Conservation (phyloP, 2,888 invertebrate species). For the Synergus gifuensis region DNA sequence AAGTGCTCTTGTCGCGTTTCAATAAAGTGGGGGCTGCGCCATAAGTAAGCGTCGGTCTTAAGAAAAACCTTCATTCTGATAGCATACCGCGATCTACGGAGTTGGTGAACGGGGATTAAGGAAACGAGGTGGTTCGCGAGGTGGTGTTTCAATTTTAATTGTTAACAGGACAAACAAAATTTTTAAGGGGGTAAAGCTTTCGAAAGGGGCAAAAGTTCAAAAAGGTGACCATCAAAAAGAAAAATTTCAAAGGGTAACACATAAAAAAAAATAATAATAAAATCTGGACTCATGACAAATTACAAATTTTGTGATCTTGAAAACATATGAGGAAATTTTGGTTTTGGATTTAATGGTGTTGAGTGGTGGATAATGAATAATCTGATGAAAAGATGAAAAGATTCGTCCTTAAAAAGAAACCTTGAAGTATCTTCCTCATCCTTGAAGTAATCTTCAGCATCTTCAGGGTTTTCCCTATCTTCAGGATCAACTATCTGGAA, state of each 20-base stretch:
- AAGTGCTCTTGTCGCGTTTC: conserved; percentile 39
- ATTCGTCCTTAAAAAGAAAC: conserved; percentile 8
- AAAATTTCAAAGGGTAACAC: background rate
- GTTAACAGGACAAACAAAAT: background rate
- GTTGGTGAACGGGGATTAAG: conserved; percentile 50
- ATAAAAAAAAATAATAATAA: background rate
- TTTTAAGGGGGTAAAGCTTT: background rate
- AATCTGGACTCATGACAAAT: background rate
- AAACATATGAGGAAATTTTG: conserved; percentile 10
- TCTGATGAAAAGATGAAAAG: conserved; percentile 13
- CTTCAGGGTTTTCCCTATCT: conserved; percentile 11
- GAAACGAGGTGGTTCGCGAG: conserved; percentile 50
- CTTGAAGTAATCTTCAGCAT: background rate
- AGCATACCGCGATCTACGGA: conserved; percentile 66
- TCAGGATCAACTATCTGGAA: conserved; percentile 23
- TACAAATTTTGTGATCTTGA: conserved; percentile 7
- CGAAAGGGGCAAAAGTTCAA: background rate
- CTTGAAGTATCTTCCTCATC: background rate
- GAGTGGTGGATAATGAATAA: conserved; percentile 15
- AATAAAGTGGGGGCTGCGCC: conserved; percentile 68
- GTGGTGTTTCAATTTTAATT: conserved; percentile 26
- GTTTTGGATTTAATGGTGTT: conserved; percentile 22
- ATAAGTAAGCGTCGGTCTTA: conserved; percentile 75
- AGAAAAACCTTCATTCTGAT: conserved; percentile 76
- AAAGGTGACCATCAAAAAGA: background rate